These are phyloP conservation scores for Tauraco hartlaubi DNA, from an alignment of 2,797 vertebrate species.

Conservation along the genomic window DNA sequence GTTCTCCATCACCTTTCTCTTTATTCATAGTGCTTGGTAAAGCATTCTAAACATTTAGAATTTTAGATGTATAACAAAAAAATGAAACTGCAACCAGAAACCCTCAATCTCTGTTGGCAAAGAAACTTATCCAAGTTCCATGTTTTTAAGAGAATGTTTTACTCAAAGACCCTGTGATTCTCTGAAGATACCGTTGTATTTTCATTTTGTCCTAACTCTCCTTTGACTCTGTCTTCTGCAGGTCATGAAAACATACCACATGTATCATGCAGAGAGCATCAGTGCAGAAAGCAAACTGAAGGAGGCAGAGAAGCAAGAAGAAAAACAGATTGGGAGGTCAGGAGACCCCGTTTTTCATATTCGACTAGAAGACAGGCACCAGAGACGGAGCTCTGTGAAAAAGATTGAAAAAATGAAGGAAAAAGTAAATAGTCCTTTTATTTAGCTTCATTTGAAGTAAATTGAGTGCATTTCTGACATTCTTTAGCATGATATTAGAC, in stretches of 20 bases:
- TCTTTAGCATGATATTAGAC: background rate
- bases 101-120: background rate
- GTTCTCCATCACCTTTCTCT: background rate
- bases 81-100: background rate
- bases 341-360: slow-evolving; percentile 93
- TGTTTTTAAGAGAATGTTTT: background rate
- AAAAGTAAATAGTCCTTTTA: slow-evolving; percentile 85
- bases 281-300: slow-evolving; percentile 98
- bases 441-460: slow-evolving; percentile 21
- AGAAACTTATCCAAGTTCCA: background rate
- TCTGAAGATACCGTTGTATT: background rate
- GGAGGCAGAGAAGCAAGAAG: slow-evolving; percentile 98
- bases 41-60: background rate
- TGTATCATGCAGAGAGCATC: slow-evolving; percentile 98
- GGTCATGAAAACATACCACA: slow-evolving; percentile 99
- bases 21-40: background rate
- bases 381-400: slow-evolving; percentile 94
- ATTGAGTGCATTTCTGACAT: background rate
- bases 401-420: slow-evolving; percentile 99
- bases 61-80: background rate
- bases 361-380: slow-evolving; percentile 93
- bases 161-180: background rate
- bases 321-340: slow-evolving; percentile 92
- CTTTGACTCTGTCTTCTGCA: slow-evolving; percentile 70
- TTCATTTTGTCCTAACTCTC: slow-evolving; percentile 1